Evolutionary conservation across 2,888 invertebrate species (phyloP), one percentile per base, ranked within the genome.

Genomic region (Venusia cambrica): DNA sequence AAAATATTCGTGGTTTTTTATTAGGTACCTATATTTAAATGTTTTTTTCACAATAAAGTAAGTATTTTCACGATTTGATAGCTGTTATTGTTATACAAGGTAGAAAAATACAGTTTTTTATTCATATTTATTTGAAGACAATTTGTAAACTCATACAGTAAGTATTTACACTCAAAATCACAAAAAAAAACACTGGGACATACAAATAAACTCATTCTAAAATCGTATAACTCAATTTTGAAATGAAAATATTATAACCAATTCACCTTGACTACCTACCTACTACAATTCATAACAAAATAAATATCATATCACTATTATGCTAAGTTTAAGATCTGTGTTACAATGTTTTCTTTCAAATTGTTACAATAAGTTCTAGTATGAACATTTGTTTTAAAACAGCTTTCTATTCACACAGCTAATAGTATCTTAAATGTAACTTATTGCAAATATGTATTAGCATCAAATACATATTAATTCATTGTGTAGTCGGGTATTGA

Each of bases 101-200:
- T 3, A 4, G 11, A 6, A 26, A 41, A 41, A 26, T 17, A 36
- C 35, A 38, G 15, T 27, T 36, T 32, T 16, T 7, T 21, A 19
- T 45, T 48, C 42, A 22, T 33, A 38, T 47, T 48, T 52, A 51
- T 42, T 48, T 22, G 28, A 28, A 36, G 31, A 34, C 37, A 38
- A 33, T 13, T 5, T 30, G 20, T 32, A 28, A 45, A 38, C 42
- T 29, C 26, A 33, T 40, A 45, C 47, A 51, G n/a, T 44, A 28
- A 39, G 24, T 64, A 64, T 67, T 58, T 68, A 66, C 65, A 66
- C 57, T 42, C 38, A 43, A 54, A 40, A 47, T 22, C 27, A 38
- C 5, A 37, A 31, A 47, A 45, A 51, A 53, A 41, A 39, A 54
- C n/a, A 49, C 43, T 46, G 36, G 40, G 35, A 38, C 35, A 40